These are phyloP conservation scores for Metopia argyrocephala DNA, from an alignment of 2,888 invertebrate genomes.

Conservation along the genomic window DNA sequence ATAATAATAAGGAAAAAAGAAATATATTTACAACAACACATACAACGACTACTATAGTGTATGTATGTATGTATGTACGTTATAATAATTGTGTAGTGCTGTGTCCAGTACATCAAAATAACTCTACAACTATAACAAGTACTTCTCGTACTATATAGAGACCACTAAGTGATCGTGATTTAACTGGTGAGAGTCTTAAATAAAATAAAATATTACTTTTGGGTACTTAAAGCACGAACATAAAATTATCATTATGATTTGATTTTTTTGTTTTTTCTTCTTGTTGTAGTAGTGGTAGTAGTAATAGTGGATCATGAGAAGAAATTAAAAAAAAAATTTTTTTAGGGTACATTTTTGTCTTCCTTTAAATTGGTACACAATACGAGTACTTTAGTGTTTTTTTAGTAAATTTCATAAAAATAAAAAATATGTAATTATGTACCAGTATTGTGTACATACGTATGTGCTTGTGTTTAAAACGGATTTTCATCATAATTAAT, in stretches of 20 bases:
- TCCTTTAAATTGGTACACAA: not conserved
- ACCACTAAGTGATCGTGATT: conserved; percentile 61
- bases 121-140: conserved; percentile 14
- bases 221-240: conserved; percentile 63
- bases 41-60: conserved; percentile 41
- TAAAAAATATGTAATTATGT: not conserved
- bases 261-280: conserved; percentile 31
- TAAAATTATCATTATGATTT: conserved; percentile 57
- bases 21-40: not conserved
- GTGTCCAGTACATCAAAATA: not conserved
- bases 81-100: too few relatives aligned
- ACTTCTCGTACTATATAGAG: conserved; percentile 22
- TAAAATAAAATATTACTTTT: conserved; percentile 59
- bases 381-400: not conserved
- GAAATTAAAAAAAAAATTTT: conserved; percentile 31
- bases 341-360: not conserved
- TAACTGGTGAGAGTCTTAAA: conserved; percentile 64
- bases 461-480: conserved; percentile 15
- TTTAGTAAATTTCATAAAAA: not conserved
- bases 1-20: conserved; percentile 7
- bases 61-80: not conserved
- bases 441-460: not conserved
- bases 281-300: not conserved
- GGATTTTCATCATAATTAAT: conserved; percentile 63
- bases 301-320: conserved; percentile 56